A percentile compares a stretch with the other conserved stretches of the same genome.
Conservation (phyloP, 2,113 vertebrate genomes). For the Emydura subglobosa region DNA sequence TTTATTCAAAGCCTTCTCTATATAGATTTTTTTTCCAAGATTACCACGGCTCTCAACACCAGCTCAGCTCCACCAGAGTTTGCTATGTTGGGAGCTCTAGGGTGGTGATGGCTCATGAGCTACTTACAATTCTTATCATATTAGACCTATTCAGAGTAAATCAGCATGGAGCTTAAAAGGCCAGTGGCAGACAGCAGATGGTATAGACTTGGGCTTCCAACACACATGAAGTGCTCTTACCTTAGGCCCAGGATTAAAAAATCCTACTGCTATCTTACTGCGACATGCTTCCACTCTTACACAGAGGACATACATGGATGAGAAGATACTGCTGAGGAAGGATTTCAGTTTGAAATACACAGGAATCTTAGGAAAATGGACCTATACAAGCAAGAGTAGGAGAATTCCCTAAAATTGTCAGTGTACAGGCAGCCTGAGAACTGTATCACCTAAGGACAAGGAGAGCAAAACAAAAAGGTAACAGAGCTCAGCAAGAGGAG, state of each 20-base stretch:
- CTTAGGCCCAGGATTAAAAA: too few relatives aligned
- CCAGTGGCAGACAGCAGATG: background rate
- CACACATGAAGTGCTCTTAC: background rate
- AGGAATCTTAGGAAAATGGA: background rate
- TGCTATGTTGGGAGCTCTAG: background rate
- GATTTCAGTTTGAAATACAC: background rate
- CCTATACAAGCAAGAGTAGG: background rate
- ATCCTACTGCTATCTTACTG: too few relatives aligned
- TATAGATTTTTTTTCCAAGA: background rate
- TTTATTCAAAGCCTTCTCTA: background rate
- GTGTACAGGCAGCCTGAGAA: background rate
- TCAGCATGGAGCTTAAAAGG: background rate
- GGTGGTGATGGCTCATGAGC: too few relatives aligned
- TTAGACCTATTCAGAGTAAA: background rate
- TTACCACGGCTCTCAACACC: background rate
- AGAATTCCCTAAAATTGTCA: background rate
- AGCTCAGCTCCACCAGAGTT: background rate
- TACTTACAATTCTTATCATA: background rate
- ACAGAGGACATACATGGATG: background rate
- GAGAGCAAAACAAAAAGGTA: background rate
- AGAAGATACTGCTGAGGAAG: background rate
- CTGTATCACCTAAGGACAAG: background rate
- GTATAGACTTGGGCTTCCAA: background rate
- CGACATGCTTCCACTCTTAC: background rate
- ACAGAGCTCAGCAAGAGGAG: background rate